Conservation (phyloP, 2,113 vertebrate genomes). For the Pedetes capensis region DNA sequence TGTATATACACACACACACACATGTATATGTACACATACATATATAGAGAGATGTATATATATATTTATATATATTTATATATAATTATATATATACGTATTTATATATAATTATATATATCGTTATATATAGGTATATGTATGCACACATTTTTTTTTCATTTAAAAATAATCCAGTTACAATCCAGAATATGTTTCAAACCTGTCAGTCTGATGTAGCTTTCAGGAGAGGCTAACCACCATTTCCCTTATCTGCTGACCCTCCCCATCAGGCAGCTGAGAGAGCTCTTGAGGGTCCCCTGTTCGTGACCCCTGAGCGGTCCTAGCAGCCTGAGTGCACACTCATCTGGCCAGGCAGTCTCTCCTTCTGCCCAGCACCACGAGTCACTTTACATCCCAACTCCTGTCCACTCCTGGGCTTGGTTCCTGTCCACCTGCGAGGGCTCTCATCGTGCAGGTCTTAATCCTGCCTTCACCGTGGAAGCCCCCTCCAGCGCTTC, state of each 20-base stretch:
- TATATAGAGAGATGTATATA: no score
- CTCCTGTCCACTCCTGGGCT: no score
- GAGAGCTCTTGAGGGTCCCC: not conserved
- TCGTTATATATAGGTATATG: no score
- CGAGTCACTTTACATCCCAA: accelerated
- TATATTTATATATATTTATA: no score
- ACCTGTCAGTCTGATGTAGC: not conserved
- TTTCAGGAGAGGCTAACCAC: not conserved
- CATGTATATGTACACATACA: no score
- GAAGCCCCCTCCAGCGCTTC: not conserved
- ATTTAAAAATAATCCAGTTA: not conserved
- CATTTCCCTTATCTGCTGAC: not conserved
- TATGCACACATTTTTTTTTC: not conserved
- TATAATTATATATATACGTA: no score
- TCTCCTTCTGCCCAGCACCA: not conserved
- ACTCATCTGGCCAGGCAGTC: not conserved
- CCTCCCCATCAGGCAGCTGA: not conserved
- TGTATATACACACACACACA: no score
- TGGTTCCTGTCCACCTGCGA: not conserved
- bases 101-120: no score
- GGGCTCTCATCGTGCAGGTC: not conserved
- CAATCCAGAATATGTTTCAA: not conserved
- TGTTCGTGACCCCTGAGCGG: not conserved
- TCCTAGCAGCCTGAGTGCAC: no score
- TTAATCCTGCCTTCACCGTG: not conserved